phyloP scores from a whole-genome alignment of 2,888 invertebrate species.

The Brachyptera putata region DNA sequence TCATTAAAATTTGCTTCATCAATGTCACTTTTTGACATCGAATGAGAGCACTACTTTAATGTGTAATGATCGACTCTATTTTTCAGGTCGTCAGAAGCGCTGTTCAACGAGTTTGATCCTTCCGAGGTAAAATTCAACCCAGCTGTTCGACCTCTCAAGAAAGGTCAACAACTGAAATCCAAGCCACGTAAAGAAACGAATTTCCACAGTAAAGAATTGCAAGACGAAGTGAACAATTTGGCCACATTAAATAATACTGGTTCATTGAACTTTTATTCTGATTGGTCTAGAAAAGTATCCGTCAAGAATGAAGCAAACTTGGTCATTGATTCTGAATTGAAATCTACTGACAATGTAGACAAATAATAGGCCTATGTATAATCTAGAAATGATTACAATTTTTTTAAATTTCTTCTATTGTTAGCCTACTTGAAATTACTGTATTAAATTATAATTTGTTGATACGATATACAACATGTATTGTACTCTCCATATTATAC shows the following conservation, averaged over 20 bases:
- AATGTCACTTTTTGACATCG: no score
- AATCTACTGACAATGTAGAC: background rate
- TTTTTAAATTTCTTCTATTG: background rate
- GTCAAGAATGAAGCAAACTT: background rate
- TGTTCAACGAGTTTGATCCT: constrained; percentile 62
- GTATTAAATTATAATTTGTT: background rate
- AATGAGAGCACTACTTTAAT: no score
- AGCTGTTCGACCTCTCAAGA: constrained; percentile 52
- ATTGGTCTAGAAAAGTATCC: background rate
- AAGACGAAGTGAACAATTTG: background rate
- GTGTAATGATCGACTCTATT: constrained; percentile 29
- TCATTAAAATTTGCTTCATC: no score
- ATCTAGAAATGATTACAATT: background rate
- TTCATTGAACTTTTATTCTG: background rate
- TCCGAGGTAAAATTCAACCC: constrained; percentile 71
- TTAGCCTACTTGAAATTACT: background rate
- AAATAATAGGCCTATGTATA: background rate
- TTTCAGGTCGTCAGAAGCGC: constrained; percentile 59
- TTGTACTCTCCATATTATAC: constrained; percentile 7
- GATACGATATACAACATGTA: no score
- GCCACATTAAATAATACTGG: background rate
- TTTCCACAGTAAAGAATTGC: background rate
- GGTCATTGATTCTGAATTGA: background rate
- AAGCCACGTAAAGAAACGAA: background rate
- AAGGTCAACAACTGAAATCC: background rate